phyloP scores from a whole-genome alignment of 64 coral and sea anemone species.

The Montipora sp. region DNA sequence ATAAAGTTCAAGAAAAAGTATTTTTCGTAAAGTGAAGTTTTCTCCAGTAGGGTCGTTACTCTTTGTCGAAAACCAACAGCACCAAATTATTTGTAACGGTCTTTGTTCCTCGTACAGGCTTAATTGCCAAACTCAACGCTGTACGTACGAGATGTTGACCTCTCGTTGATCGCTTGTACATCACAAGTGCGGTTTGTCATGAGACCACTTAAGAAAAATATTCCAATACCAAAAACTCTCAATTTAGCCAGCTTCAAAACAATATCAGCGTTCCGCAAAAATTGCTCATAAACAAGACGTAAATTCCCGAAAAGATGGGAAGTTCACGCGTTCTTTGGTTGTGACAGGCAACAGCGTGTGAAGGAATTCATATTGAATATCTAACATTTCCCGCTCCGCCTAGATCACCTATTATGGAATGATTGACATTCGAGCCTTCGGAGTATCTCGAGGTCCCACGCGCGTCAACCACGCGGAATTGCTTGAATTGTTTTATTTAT shows the following conservation, averaged over 20 bases:
- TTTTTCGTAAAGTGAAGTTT: neutral
- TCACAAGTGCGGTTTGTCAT: slow-evolving; percentile 16
- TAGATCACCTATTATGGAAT: slow-evolving; percentile 8
- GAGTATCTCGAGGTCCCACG: neutral
- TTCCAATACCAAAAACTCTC: neutral
- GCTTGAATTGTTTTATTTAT: too few species aligned
- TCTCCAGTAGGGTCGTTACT: neutral
- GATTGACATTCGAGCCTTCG: neutral
- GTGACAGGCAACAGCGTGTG: neutral
- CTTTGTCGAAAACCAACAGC: neutral
- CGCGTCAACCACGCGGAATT: neutral
- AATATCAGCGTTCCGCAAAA: neutral
- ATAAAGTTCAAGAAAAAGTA: neutral
- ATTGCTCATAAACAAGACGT: too few species aligned
- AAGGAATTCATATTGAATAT: slow-evolving; percentile 21
- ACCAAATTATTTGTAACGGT: neutral
- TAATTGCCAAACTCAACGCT: neutral
- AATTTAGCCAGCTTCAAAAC: slow-evolving; percentile 12
- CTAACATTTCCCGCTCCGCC: neutral
- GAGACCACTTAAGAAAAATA: neutral
- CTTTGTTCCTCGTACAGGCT: neutral
- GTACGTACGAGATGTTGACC: neutral
- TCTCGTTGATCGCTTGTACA: neutral
- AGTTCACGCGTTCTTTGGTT: too few species aligned
- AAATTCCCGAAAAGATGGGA: too few species aligned